Conservation (phyloP, 2,888 invertebrate genomes). For the Dynastes grantii region DNA sequence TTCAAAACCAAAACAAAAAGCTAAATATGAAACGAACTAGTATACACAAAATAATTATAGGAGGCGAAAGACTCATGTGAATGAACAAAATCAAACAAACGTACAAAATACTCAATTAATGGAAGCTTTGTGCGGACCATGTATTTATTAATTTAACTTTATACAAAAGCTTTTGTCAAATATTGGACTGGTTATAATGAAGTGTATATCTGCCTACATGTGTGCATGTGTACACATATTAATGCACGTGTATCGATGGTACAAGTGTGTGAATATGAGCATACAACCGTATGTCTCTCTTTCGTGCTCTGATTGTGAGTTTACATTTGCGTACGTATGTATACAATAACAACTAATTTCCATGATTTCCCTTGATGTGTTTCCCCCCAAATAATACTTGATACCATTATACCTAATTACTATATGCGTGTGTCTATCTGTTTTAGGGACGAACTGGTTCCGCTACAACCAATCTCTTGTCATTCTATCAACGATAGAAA, state of each 20-base stretch:
- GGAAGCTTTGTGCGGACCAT: constrained; percentile 45
- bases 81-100: constrained; percentile 26
- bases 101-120: constrained; percentile 51
- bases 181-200: constrained; percentile 61
- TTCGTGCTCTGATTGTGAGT: constrained; percentile 47
- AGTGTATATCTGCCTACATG: constrained; percentile 48
- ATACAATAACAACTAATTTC: constrained; percentile 69
- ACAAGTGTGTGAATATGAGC: constrained; percentile 29
- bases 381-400: constrained; percentile 60
- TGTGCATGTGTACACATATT: constrained; percentile 5
- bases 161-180: constrained; percentile 66
- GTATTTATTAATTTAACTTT: constrained; percentile 54
- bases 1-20: constrained; percentile 25
- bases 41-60: constrained; percentile 37
- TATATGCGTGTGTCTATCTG: constrained; percentile 54
- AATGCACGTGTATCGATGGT: constrained; percentile 11
- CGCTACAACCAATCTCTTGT: constrained; percentile 19
- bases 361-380: constrained; percentile 67
- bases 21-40: background rate
- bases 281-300: constrained; percentile 47
- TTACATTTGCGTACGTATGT: constrained; percentile 58
- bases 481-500: constrained; percentile 23
- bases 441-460: constrained; percentile 15
- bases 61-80: background rate
- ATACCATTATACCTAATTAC: constrained; percentile 60